A percentile compares a stretch with the other conserved stretches of the same genome.
Conservation (phyloP, 2,888 invertebrate genomes). For the Endomychus coccineus region DNA sequence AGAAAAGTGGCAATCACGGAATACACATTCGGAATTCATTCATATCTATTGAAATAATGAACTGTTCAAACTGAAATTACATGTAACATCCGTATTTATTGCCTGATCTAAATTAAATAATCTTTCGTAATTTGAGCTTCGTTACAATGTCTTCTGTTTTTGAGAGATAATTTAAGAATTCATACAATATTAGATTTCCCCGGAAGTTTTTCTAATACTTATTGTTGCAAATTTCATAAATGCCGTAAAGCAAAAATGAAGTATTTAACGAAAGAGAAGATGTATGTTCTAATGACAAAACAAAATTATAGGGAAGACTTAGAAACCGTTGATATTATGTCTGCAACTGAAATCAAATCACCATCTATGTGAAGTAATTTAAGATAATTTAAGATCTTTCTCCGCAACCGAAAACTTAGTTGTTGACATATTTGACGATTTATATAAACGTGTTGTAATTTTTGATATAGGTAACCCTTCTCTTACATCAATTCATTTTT, state of each 20-base stretch:
- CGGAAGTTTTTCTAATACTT: constrained; percentile 24
- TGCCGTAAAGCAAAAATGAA: constrained; percentile 11
- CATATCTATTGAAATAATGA: no score
- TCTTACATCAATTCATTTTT: constrained; percentile 22
- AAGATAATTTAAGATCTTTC: constrained; percentile 19
- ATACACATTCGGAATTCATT: no score
- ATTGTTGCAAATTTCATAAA: constrained; percentile 27
- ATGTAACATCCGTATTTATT: no score
- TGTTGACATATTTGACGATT: constrained; percentile 31
- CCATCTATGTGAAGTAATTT: constrained; percentile 25
- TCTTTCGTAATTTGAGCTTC: no score
- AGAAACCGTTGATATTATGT: neutral
- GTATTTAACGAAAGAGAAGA: neutral
- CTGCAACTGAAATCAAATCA: constrained; percentile 22
- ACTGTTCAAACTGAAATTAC: no score
- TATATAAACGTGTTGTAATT: constrained; percentile 24
- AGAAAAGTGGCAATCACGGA: no score
- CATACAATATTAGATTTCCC: constrained; percentile 23
- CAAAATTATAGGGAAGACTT: constrained; percentile 7
- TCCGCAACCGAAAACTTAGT: constrained; percentile 24
- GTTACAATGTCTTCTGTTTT: constrained; percentile 20
- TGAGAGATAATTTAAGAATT: constrained; percentile 28
- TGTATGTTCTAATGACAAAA: neutral
- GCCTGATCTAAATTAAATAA: no score
- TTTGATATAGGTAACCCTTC: constrained; percentile 25